Percentiles rank a stretch among this genome's conserved stretches.
Evolutionary conservation across 2,888 invertebrate species (phyloP).

Genomic region (Cordylochernes scorpioides): DNA sequence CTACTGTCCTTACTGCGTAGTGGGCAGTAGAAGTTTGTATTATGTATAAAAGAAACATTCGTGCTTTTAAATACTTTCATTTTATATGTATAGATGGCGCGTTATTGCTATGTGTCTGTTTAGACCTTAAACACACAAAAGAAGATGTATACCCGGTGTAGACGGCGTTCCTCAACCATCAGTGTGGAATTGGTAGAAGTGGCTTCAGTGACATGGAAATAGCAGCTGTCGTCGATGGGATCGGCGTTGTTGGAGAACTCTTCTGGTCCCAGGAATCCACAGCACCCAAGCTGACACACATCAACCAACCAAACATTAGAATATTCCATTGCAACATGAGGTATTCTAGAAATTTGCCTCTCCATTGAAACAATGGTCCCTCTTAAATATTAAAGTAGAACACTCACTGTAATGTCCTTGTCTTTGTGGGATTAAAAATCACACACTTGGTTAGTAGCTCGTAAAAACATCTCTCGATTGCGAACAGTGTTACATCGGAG

Average conservation of each 20-base stretch:
- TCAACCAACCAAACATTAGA: conserved; percentile 3
- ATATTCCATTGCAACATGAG: not conserved
- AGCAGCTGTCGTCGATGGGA: conserved; percentile 21
- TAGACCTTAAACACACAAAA: conserved; percentile 8
- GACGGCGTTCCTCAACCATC: conserved; percentile 6
- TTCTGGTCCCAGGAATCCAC: conserved; percentile 21
- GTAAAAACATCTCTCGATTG: too few species aligned
- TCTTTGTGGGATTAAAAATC: not conserved
- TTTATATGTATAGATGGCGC: too few species aligned
- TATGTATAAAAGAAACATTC: too few species aligned
- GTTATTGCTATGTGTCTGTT: too few species aligned
- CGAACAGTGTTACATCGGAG: too few species aligned
- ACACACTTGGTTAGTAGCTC: too few species aligned
- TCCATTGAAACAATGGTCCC: not conserved
- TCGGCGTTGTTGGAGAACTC: conserved; percentile 21
- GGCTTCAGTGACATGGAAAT: conserved; percentile 14
- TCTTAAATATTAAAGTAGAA: not conserved
- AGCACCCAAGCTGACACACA: conserved; percentile 20
- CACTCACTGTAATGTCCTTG: not conserved
- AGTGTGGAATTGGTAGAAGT: conserved; percentile 18
- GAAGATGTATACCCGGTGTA: conserved; percentile 5
- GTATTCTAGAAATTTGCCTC: not conserved
- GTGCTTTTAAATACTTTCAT: too few species aligned
- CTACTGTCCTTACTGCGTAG: too few species aligned
- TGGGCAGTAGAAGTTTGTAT: too few species aligned